phyloP scores from a whole-genome alignment of 2,797 vertebrate genomes.

The Darevskia nairensis region DNA sequence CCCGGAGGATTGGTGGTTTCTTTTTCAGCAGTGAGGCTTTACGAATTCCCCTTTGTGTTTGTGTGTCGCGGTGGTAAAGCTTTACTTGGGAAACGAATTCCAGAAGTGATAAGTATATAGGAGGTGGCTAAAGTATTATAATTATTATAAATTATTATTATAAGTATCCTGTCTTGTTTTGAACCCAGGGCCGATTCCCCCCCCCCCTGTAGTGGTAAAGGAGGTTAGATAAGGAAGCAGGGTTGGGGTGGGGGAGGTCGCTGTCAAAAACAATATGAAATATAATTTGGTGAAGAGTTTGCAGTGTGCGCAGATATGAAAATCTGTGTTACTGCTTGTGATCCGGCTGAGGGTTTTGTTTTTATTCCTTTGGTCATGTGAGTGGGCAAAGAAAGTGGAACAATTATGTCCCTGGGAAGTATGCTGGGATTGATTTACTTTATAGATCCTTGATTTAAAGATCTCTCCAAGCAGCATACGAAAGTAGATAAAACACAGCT shows the following conservation, averaged over 20 bases:
- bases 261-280: not conserved
- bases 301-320: not conserved
- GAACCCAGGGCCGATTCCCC: not conserved
- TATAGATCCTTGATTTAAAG: no score
- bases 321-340: no score
- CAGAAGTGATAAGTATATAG: not conserved
- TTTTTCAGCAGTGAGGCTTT: not conserved
- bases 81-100: not conserved
- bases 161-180: not conserved
- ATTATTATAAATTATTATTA: no score
- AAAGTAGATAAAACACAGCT: no score
- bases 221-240: not conserved
- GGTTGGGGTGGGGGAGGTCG: not conserved
- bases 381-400: not conserved
- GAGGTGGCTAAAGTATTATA: no score
- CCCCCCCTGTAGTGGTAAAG: not conserved
- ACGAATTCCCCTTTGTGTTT: conserved; percentile 3
- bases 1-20: not conserved
- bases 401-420: no score
- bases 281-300: not conserved
- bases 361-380: not conserved
- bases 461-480: no score
- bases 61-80: not conserved
- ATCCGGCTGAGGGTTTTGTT: no score
- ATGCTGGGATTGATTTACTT: not conserved